A percentile compares a stretch with the other conserved stretches of the same genome.
phyloP scores from a whole-genome alignment of 2,888 invertebrate species.

The Galeruca laticollis region DNA sequence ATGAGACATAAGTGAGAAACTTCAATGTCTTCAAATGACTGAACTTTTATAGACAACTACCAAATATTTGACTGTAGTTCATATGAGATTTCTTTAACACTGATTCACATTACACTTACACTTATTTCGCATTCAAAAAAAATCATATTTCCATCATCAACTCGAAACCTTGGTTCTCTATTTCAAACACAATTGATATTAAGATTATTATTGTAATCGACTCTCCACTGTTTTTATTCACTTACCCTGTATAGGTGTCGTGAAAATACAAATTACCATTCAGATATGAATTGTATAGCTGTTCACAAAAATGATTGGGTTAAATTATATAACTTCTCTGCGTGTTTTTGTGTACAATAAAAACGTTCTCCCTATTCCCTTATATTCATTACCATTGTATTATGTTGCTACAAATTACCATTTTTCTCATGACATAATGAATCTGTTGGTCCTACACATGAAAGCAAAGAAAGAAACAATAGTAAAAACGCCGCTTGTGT shows the following conservation, averaged over 20 bases:
- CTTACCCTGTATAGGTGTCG: background rate
- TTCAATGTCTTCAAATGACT: too few species aligned
- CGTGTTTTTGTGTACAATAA: background rate
- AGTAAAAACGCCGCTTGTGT: constrained; percentile 38
- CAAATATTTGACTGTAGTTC: too few species aligned
- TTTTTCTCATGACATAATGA: constrained; percentile 24
- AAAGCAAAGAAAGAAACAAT: constrained; percentile 30
- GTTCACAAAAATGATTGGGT: background rate
- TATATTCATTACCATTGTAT: background rate
- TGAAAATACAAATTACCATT: background rate
- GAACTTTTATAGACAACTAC: too few species aligned
- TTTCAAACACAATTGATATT: too few species aligned
- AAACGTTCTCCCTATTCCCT: background rate
- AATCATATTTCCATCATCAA: too few species aligned
- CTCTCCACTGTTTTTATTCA: too few species aligned
- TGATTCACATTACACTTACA: too few species aligned
- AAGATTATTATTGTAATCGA: too few species aligned
- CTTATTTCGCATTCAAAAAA: too few species aligned
- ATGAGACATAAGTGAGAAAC: too few species aligned
- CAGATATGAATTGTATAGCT: background rate
- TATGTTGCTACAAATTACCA: constrained; percentile 13
- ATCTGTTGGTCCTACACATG: constrained; percentile 27
- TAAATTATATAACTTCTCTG: background rate
- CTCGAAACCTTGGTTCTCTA: too few species aligned
- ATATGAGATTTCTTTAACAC: too few species aligned